Evolutionary conservation across 2,888 invertebrate genomes (phyloP).

Genomic region (Branchinecta sandiegonensis): DNA sequence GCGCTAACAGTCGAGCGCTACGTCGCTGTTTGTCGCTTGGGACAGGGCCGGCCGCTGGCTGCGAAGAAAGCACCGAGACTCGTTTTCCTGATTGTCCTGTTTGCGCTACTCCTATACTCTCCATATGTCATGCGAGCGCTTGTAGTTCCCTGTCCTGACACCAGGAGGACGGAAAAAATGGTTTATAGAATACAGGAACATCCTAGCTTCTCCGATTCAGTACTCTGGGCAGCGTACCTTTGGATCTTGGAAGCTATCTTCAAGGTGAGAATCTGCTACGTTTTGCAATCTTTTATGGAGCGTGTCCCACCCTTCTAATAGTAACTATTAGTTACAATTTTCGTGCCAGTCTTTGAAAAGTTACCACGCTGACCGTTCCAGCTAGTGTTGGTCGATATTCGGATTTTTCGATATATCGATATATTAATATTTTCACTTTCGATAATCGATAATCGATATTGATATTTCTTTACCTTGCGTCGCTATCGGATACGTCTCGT

Average conservation of each 20-base stretch:
- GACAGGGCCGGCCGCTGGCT: slow-evolving; percentile 43
- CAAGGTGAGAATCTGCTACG: slow-evolving; percentile 33
- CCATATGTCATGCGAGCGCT: slow-evolving; percentile 51
- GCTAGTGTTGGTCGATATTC: no score
- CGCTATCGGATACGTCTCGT: no score
- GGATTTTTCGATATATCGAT: no score
- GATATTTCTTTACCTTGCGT: no score
- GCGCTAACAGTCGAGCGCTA: slow-evolving; percentile 58
- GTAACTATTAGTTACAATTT: no score
- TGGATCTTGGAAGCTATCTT: slow-evolving; percentile 48
- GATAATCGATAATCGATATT: no score
- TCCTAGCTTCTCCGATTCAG: slow-evolving; percentile 22
- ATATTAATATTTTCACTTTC: no score
- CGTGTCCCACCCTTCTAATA: no score
- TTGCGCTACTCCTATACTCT: slow-evolving; percentile 50
- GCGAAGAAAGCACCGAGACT: slow-evolving; percentile 45
- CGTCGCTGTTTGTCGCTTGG: slow-evolving; percentile 57
- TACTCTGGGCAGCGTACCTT: slow-evolving; percentile 39
- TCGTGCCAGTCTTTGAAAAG: no score
- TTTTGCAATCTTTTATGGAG: no score
- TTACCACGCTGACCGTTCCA: no score
- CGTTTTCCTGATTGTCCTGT: slow-evolving; percentile 48
- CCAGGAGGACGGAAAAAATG: slow-evolving; percentile 30
- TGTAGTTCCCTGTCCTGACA: slow-evolving; percentile 41
- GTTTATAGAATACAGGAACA: slow-evolving; percentile 21